phyloP scores from a whole-genome alignment of 2,888 invertebrate genomes.

The Falcaria lacertinaria region DNA sequence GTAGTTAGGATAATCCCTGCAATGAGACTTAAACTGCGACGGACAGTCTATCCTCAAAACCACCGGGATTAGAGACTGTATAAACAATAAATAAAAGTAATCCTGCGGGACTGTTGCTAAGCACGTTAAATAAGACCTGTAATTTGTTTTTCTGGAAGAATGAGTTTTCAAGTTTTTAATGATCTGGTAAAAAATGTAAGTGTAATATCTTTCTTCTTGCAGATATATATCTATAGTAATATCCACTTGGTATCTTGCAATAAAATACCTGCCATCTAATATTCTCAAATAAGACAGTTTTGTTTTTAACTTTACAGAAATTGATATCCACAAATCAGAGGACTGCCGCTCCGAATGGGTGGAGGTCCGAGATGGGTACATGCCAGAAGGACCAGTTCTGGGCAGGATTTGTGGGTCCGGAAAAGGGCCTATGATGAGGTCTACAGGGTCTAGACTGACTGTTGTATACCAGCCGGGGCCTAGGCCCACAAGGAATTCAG shows the following conservation, averaged over 20 bases:
- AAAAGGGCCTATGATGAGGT: conserved; percentile 88
- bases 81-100: conserved; percentile 52
- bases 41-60: conserved; percentile 22
- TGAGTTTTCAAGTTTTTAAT: too few relatives aligned
- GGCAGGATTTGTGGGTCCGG: conserved; percentile 94
- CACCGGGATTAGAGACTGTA: conserved; percentile 38
- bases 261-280: too few relatives aligned
- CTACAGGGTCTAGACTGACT: conserved; percentile 94
- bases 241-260: too few relatives aligned
- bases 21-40: conserved; percentile 2
- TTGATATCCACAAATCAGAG: conserved; percentile 93
- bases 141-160: not conserved
- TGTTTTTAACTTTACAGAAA: too few relatives aligned
- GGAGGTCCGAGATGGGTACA: conserved; percentile 97
- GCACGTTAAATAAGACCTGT: conserved; percentile 22
- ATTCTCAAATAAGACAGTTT: too few relatives aligned
- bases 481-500: conserved; percentile 90
- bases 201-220: too few relatives aligned
- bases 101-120: conserved; percentile 34
- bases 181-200: too few relatives aligned
- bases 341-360: conserved; percentile 94
- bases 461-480: conserved; percentile 91
- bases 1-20: conserved; percentile 5
- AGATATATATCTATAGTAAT: too few relatives aligned
- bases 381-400: conserved; percentile 93